Percentiles rank a stretch among this genome's conserved stretches.
Conservation (phyloP, 2,113 vertebrate species). For the Ondatra zibethicus region DNA sequence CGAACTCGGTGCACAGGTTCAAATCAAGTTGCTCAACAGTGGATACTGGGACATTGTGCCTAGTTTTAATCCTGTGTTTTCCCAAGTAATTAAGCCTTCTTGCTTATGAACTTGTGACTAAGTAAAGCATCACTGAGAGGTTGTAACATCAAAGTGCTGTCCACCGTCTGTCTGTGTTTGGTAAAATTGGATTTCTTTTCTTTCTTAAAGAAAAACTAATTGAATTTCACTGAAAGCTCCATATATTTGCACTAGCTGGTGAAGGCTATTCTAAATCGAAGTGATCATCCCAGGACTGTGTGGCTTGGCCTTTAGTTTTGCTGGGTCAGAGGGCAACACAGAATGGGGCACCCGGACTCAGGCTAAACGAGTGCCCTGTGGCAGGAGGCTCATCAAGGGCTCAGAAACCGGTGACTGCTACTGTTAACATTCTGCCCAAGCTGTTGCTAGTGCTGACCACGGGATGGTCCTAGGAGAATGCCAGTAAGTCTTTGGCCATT, state of each 20-base stretch:
- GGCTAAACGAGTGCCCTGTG: slow-evolving; percentile 47
- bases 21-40: slow-evolving; percentile 83
- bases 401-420: neutral
- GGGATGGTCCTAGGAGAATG: neutral
- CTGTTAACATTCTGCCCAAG: slow-evolving; percentile 52
- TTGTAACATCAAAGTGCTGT: slow-evolving; percentile 89
- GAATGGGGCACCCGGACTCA: slow-evolving; percentile 51
- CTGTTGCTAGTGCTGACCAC: slow-evolving; percentile 63
- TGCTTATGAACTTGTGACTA: slow-evolving; percentile 91
- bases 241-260: slow-evolving; percentile 81
- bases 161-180: slow-evolving; percentile 82
- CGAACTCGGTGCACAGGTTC: slow-evolving; percentile 86
- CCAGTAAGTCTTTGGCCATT: slow-evolving; percentile 39
- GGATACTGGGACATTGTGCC: slow-evolving; percentile 87
- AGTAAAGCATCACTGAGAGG: slow-evolving; percentile 87
- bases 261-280: slow-evolving; percentile 80
- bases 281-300: slow-evolving; percentile 80
- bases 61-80: slow-evolving; percentile 87
- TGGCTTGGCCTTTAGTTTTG: slow-evolving; percentile 64
- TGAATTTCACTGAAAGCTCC: slow-evolving; percentile 87
- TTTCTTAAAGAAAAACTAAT: slow-evolving; percentile 85
- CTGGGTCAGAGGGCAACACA: slow-evolving; percentile 56
- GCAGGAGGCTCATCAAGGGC: slow-evolving; percentile 47
- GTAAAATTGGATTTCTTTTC: slow-evolving; percentile 94
- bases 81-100: slow-evolving; percentile 88